Evolutionary conservation across 2,797 vertebrate species (phyloP).

Genomic region (Xenentodon cancila): DNA sequence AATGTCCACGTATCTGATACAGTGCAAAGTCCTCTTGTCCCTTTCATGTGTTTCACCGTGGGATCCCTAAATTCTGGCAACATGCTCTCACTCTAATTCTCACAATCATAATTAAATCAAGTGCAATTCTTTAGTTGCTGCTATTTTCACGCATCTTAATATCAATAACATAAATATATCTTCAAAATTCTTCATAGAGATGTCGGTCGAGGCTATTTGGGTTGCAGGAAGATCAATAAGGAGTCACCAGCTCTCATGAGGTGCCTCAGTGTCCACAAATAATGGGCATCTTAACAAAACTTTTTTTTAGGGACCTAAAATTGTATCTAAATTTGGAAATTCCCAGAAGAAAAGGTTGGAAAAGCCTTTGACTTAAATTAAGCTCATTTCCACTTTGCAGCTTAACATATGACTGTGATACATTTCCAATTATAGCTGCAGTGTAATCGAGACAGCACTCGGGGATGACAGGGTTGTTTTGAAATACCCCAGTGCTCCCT

Average conservation of each 20-base stretch:
- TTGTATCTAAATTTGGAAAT: constrained; percentile 12
- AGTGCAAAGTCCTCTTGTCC: no score
- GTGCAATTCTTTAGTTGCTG: no score
- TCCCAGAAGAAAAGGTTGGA: constrained; percentile 13
- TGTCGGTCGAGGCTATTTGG: background rate
- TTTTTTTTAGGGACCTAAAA: constrained; percentile 23
- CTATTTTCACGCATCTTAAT: no score
- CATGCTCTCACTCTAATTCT: no score
- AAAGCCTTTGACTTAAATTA: constrained; percentile 23
- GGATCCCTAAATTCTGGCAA: no score
- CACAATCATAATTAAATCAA: no score
- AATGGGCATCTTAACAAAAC: constrained; percentile 8
- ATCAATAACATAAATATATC: no score
- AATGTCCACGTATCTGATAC: no score
- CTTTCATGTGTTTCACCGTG: no score
- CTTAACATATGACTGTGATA: constrained; percentile 33
- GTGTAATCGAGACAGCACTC: constrained; percentile 39
- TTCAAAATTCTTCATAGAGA: background rate
- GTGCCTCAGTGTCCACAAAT: background rate
- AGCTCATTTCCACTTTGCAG: constrained; percentile 15
- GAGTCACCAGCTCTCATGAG: background rate
- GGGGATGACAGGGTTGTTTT: constrained; percentile 31
- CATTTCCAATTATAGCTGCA: constrained; percentile 59
- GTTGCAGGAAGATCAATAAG: background rate
- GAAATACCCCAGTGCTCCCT: constrained; percentile 45